Evolutionary conservation across 1,140 invertebrate species (phyloP).

Genomic region (Cotesia glomerata): DNA sequence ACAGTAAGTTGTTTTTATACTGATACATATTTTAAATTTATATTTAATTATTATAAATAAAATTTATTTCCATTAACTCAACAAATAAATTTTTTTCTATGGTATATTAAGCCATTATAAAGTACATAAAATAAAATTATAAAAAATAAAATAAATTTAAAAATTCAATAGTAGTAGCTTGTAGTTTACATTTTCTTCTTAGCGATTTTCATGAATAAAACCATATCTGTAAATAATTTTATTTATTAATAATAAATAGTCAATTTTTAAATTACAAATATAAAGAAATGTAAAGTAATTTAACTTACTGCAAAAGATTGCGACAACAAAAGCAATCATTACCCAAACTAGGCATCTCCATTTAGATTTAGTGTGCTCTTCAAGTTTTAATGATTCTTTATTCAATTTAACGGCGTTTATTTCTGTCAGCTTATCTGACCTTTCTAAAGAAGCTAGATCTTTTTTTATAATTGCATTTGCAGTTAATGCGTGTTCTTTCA

Average conservation of each 20-base stretch:
- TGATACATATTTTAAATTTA: too few relatives aligned
- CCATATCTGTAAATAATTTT: conserved; percentile 70
- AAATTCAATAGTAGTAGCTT: background rate
- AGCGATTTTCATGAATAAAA: conserved; percentile 81
- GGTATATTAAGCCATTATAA: too few relatives aligned
- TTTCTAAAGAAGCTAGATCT: conserved; percentile 78
- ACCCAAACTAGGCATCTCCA: conserved; percentile 96
- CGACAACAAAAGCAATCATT: conserved; percentile 81
- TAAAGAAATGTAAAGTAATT: too few relatives aligned
- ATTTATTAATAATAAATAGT: conserved; percentile 9
- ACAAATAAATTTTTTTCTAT: too few relatives aligned
- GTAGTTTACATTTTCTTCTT: conserved; percentile 63
- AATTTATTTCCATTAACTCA: too few relatives aligned
- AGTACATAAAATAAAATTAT: background rate
- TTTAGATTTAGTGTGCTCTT: conserved; percentile 82
- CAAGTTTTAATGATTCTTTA: conserved; percentile 80
- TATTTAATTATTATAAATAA: too few relatives aligned
- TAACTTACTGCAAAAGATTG: conserved; percentile 84
- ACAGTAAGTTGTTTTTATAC: too few relatives aligned
- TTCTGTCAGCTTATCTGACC: conserved; percentile 80
- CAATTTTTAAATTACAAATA: conserved; percentile 20
- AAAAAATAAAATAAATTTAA: background rate
- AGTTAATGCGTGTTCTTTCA: conserved; percentile 87
- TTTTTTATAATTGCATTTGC: conserved; percentile 86
- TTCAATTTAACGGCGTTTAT: conserved; percentile 78